phyloP scores from a whole-genome alignment of 1,140 invertebrate species.

The Lordiphosa clarofinis region DNA sequence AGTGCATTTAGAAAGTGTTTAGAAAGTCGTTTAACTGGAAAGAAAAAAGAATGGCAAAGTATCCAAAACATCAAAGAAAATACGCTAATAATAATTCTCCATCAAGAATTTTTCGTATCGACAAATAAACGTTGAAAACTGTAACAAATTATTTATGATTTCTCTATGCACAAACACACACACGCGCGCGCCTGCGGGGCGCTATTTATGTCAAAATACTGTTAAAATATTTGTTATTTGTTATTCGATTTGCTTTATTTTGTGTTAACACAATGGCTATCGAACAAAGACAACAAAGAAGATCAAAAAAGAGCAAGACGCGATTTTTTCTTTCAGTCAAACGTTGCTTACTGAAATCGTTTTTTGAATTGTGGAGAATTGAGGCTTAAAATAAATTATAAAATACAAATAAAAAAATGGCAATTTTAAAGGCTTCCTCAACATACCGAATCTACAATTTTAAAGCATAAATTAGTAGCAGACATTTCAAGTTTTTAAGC shows the following conservation, averaged over 20 bases:
- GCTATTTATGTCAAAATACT: slow-evolving; percentile 42
- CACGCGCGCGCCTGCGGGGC: neutral
- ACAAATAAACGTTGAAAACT: slow-evolving; percentile 23
- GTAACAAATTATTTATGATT: slow-evolving; percentile 64
- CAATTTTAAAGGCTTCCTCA: no score
- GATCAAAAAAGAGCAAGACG: no score
- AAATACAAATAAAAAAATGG: no score
- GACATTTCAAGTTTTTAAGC: no score
- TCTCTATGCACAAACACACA: neutral
- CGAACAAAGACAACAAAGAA: no score
- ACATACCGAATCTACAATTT: no score
- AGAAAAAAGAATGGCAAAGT: slow-evolving; percentile 15
- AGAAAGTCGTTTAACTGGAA: slow-evolving; percentile 40
- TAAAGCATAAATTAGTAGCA: no score
- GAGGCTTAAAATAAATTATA: no score
- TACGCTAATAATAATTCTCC: slow-evolving; percentile 12
- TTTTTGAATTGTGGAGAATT: no score
- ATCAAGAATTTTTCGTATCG: neutral
- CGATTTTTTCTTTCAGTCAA: no score
- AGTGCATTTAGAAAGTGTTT: slow-evolving; percentile 53
- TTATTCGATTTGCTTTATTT: slow-evolving; percentile 28
- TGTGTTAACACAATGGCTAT: slow-evolving; percentile 38
- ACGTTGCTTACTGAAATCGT: no score
- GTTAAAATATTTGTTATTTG: slow-evolving; percentile 22
- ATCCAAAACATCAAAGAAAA: slow-evolving; percentile 17